phyloP scores from a whole-genome alignment of 2,797 vertebrate genomes.

The Chaetodon trifasciatus region DNA sequence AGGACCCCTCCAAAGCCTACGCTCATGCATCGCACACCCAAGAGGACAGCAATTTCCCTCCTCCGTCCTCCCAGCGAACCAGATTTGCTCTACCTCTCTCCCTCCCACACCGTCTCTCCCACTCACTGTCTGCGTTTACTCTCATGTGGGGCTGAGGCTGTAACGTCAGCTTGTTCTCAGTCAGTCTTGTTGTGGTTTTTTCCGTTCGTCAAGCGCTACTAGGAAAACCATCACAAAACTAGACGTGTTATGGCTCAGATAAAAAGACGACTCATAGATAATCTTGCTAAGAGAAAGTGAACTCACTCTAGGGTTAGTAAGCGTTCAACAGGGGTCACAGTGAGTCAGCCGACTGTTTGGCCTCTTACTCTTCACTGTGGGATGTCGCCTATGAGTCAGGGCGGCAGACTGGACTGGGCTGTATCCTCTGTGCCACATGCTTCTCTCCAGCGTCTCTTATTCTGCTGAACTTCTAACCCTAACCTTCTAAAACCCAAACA shows the following conservation, averaged over 20 bases:
- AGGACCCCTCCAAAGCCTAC: constrained; percentile 71
- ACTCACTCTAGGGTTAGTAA: constrained; percentile 60
- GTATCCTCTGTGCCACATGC: constrained; percentile 74
- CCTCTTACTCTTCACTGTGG: constrained; percentile 64
- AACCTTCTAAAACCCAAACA: constrained; percentile 52
- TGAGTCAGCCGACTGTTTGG: constrained; percentile 80
- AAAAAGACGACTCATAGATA: constrained; percentile 65
- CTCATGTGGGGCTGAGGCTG: constrained; percentile 61
- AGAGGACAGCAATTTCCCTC: constrained; percentile 66
- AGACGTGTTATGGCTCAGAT: constrained; percentile 64
- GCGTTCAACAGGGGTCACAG: constrained; percentile 55
- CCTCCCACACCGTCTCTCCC: constrained; percentile 80
- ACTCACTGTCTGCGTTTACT: constrained; percentile 81
- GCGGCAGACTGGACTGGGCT: constrained; percentile 71
- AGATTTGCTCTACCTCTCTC: constrained; percentile 64
- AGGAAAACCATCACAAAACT: constrained; percentile 66
- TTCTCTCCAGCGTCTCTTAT: constrained; percentile 22
- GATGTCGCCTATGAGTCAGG: constrained; percentile 80
- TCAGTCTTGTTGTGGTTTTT: constrained; percentile 10
- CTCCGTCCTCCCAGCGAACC: constrained; percentile 41
- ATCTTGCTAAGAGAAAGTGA: constrained; percentile 80
- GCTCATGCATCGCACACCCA: constrained; percentile 68
- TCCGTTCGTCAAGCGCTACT: constrained; percentile 31
- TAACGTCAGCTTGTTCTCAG: constrained; percentile 56
- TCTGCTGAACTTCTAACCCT: constrained; percentile 69